phyloP scores from a whole-genome alignment of 2,113 vertebrate genomes.

The Beaufortia kweichowensis region DNA sequence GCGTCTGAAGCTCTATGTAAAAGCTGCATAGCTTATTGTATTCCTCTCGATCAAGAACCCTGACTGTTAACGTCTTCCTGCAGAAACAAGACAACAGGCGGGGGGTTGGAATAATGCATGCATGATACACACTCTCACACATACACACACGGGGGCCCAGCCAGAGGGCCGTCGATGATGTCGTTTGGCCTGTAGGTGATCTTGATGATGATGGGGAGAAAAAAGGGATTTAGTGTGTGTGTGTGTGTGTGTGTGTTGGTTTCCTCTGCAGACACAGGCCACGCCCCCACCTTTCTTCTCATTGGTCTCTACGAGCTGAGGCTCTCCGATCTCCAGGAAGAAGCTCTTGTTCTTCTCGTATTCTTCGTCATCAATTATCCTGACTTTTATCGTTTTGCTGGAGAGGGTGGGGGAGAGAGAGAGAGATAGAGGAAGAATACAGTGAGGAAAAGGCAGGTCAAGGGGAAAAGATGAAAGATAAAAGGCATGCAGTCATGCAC shows the following conservation, averaged over 20 bases:
- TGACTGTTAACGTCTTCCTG: conserved; percentile 98
- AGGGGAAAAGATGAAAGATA: conserved; percentile 35
- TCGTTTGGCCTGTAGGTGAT: conserved; percentile 69
- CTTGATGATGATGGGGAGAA: conserved; percentile 32
- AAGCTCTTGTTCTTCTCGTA: conserved; percentile 99
- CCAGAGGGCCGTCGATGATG: conserved; percentile 72
- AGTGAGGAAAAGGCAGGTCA: conserved; percentile 34
- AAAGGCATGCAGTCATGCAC: conserved; percentile 32
- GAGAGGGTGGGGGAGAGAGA: conserved; percentile 53
- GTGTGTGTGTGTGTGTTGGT: conserved; percentile 44
- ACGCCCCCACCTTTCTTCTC: conserved; percentile 95
- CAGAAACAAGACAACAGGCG: conserved; percentile 91
- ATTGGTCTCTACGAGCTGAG: conserved; percentile 94
- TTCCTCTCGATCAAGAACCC: conserved; percentile 97
- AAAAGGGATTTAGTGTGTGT: background rate
- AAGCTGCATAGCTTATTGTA: conserved; percentile 99
- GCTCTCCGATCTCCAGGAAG: conserved; percentile 97
- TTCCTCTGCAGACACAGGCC: conserved; percentile 56
- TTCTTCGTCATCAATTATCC: conserved; percentile 99
- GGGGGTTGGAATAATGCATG: conserved; percentile 70
- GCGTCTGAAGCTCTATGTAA: conserved; percentile 92
- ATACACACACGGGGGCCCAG: conserved; percentile 58
- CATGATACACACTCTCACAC: conserved; percentile 68
- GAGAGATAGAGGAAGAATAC: conserved; percentile 30
- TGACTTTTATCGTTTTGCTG: conserved; percentile 99